phyloP scores from a whole-genome alignment of 2,797 vertebrate genomes.

The Parauchenoglanis ngamensis region DNA sequence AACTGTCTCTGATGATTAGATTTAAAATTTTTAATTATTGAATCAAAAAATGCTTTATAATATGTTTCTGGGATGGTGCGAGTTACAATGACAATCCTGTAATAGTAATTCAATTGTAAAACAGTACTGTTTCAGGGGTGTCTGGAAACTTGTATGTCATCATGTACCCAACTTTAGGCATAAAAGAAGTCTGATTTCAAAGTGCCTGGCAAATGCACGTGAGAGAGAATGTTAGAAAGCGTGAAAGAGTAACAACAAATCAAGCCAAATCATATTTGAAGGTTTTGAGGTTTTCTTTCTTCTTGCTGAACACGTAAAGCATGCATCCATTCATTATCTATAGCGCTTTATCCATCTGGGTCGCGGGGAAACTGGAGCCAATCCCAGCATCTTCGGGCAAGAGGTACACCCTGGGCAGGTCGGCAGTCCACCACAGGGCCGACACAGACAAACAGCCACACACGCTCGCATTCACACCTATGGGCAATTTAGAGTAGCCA shows the following conservation, averaged over 20 bases:
- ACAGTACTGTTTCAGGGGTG: neutral
- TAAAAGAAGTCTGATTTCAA: neutral
- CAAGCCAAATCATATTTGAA: neutral
- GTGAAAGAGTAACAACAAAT: neutral
- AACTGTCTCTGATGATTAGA: neutral
- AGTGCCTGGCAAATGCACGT: neutral
- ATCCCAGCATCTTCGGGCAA: no score
- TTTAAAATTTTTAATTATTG: neutral
- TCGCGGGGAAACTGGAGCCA: no score
- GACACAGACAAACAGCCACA: no score
- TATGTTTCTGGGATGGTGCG: neutral
- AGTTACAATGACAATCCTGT: neutral
- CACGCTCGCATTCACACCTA: no score
- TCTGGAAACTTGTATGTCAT: neutral
- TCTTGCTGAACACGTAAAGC: no score
- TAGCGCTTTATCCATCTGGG: no score
- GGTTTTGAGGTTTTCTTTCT: no score
- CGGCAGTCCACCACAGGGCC: no score
- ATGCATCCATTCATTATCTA: no score
- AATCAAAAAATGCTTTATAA: neutral
- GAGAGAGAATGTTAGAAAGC: neutral
- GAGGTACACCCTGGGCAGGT: no score
- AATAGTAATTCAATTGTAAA: neutral
- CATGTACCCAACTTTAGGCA: neutral
- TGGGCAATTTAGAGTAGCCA: no score